Percentiles rank a stretch among this genome's conserved stretches.
Evolutionary conservation across 2,888 invertebrate species (phyloP).

Genomic region (Andricus curvator): DNA sequence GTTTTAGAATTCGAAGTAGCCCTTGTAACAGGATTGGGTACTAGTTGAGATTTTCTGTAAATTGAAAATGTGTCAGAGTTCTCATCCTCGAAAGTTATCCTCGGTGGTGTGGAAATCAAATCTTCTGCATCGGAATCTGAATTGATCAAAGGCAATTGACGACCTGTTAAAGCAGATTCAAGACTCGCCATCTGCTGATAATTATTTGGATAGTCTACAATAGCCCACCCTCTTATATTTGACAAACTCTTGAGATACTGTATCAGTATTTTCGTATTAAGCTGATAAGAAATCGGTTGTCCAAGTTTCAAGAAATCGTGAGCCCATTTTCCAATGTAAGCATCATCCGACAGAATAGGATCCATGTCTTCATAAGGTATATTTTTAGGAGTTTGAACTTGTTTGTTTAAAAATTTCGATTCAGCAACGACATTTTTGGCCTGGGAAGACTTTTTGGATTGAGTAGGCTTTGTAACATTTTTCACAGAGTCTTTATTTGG

Average conservation of each 20-base stretch:
- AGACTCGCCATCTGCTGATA: constrained; percentile 82
- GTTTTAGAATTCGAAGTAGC: not conserved
- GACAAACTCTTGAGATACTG: constrained; percentile 81
- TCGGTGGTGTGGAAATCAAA: not conserved
- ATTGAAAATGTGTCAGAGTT: constrained; percentile 76
- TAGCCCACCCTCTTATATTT: constrained; percentile 81
- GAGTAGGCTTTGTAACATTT: not conserved
- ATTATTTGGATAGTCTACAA: constrained; percentile 83
- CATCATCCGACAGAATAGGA: constrained; percentile 77
- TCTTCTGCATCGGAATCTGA: not conserved
- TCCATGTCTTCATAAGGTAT: constrained; percentile 82
- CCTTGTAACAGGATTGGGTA: constrained; percentile 78
- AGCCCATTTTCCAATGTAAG: constrained; percentile 81
- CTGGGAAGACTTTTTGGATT: constrained; percentile 64
- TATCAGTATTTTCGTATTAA: constrained; percentile 81
- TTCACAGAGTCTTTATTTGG: constrained; percentile 71
- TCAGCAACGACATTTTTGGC: constrained; percentile 47
- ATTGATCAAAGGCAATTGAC: constrained; percentile 45
- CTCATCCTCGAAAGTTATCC: constrained; percentile 76
- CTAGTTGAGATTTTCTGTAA: constrained; percentile 79
- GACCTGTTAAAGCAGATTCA: constrained; percentile 82
- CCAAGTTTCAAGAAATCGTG: constrained; percentile 81
- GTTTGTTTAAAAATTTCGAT: constrained; percentile 73
- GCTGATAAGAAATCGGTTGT: constrained; percentile 80
- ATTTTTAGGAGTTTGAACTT: constrained; percentile 82